Evolutionary conservation across 2,888 invertebrate genomes (phyloP), one percentile per base, ranked within the genome.

Genomic region (Doris montereyensis): DNA sequence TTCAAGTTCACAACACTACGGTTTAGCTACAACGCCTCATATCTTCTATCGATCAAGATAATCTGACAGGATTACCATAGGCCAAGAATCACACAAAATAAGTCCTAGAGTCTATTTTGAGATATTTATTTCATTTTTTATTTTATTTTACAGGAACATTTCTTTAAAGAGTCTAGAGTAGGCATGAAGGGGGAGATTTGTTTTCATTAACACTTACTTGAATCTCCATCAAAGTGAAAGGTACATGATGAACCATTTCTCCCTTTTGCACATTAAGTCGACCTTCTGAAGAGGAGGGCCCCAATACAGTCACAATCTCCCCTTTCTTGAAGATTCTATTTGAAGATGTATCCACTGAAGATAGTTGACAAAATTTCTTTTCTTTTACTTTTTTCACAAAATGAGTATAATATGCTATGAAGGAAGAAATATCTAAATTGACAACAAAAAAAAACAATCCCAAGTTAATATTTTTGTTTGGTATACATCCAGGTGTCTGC

Each of bases 221-320:
- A 52, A 96, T 93, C 91, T 96, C 96, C 93, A 96, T 93, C 91
- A 94, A 95, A 91, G 96, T 95, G 91, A 95, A 96, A 79, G 96
- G 96, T 84, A 96, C 95, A 89, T 96, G 95, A 81, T 95, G 93
- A 83, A 94, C 95, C 86, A 93, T 93, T 83, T 93, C 94, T 88
- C 95, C 95, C 91, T 95, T 94, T 92, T 96, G 96, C 84, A 97
- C 96, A 86, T 96, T 93, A 85, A 97, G 94, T 92, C 96, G 96
- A 0, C 97, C 97, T 85, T 96, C 94, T 79, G 95, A 94, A 76
- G 94, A 93, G 60, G 97, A 97, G 71, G 97, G 96, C 82, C 97
- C 97, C 62, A 97, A 94, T 74, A 97, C 97, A 79, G 95, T 93
- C 83, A 98, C 97, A 73, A 95, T 93, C 91, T 97, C 97, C 78